Base-by-base conservation (phyloP, 1,140 invertebrate species). In the Tetramorium simillimum region DNA sequence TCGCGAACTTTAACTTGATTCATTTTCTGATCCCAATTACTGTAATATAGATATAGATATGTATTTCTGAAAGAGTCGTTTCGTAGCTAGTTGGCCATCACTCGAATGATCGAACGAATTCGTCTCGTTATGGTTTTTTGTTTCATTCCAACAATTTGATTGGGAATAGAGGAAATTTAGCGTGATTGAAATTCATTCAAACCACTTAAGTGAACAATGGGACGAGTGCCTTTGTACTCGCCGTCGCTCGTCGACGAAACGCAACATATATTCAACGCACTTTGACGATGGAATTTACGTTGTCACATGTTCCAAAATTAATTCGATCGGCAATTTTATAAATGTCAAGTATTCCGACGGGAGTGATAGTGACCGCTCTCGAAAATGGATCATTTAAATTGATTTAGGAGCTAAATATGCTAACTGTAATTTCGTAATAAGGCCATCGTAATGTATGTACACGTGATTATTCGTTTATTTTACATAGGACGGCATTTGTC, bases 141-240 rank as follows among this genome's bases (percentile, higher is more conserved):
- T 75, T 75, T 73, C 12, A 46, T 49, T 73, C 21, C 49, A 60
- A 58, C 80, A 75, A 70, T 84, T 84, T 75, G 69, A 75, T 84
- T 56, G 80, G 24, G 18, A 56, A 60, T 49, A 84, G 53, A 75
- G 69, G 69, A 84, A 84, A 84, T 84, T 84, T 84, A 60, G 80
- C 80, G n/a, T 49, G 80, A 84, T 82, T 60, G 80, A 40, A 33
- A 82, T 84, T 84, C 69, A 75, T 84, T 84, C 80, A 46, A 75
- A 84, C 53, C 69, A 84, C 80, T 84, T 84, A 84, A 75, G 69
- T 75, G 80, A 84, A 84, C 80, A 84, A 84, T 84, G 69, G 40
- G 28, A 49, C n/a, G 53, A 84, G 69, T 84, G 69, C 80, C 80
- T 84, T 84, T 84, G 69, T 84, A 37, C 80, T 37, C 80, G 69